A percentile compares a stretch with the other conserved stretches of the same genome.
Evolutionary conservation across 2,797 vertebrate genomes (phyloP).

Genomic region (Sebastes jordani): DNA sequence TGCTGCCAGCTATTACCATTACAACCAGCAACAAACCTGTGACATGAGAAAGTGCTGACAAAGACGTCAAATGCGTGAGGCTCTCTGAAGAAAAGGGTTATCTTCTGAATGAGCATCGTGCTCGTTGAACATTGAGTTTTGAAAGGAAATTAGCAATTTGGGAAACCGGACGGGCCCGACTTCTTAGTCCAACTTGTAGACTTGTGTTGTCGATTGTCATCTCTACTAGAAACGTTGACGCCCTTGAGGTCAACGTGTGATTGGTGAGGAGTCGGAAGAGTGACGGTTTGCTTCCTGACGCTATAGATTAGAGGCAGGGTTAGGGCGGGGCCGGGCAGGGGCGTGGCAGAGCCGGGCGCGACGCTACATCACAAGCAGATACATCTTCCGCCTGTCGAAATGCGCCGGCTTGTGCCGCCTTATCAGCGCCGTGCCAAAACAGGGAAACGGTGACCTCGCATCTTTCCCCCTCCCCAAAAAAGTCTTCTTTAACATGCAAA

Average conservation of each 20-base stretch:
- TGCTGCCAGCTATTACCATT: conserved; percentile 23
- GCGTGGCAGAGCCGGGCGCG: conserved; percentile 35
- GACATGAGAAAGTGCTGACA: conserved; percentile 27
- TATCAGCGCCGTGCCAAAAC: conserved; percentile 68
- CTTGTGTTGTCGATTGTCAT: conserved; percentile 19
- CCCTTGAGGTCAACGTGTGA: conserved; percentile 74
- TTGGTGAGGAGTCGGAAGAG: conserved; percentile 61
- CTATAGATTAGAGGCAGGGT: conserved; percentile 36
- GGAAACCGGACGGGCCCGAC: background rate
- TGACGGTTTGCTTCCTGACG: conserved; percentile 61
- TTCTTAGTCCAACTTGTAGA: conserved; percentile 16
- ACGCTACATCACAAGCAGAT: conserved; percentile 81
- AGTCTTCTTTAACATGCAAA: conserved; percentile 81
- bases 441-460: conserved; percentile 36
- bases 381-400: conserved; percentile 79
- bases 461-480: conserved; percentile 36
- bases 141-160: conserved; percentile 17
- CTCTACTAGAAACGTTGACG: conserved; percentile 32
- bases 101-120: conserved; percentile 4
- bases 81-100: conserved; percentile 16
- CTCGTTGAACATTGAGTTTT: background rate
- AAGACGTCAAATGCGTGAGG: conserved; percentile 16
- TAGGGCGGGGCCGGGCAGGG: conserved; percentile 34
- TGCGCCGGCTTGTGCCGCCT: conserved; percentile 58
- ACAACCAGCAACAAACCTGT: conserved; percentile 27